Evolutionary conservation across 2,797 vertebrate species (phyloP), one percentile per base, ranked within the genome.

Genomic region (Falco novaeseelandiae): DNA sequence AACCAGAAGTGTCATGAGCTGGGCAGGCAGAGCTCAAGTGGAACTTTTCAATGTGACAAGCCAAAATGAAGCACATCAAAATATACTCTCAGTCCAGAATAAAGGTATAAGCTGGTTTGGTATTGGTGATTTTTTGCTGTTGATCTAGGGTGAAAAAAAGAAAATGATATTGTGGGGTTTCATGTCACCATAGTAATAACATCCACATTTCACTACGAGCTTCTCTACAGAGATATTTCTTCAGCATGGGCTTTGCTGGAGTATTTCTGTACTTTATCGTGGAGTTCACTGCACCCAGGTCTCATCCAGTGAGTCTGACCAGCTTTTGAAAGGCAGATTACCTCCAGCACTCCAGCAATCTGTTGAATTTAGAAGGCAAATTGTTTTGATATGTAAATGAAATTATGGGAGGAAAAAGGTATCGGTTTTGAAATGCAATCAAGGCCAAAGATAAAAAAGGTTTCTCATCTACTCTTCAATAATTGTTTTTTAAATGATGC

Each of bases 321-420:
- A 48, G 51, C 63, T 73, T 84, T 29, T 66, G 87, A 74, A 87
- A 92, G 67, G 89, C 63, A 71, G 54, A 74, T 90, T 77, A 46
- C 52, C 72, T 49, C 51, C n/a, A 34, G 57, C 46, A 11, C 62
- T 66, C 36, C 42, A 61, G 42, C 57, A 70, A 22, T 44, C 73
- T 62, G 32, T 38, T 59, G 67, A 77, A 67, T 67, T 85, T 52
- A 55, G 88, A 85, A 95, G 79, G 69, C 67, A 93, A 93, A 51
- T 85, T 71, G 85, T 91, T 94, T 80, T 92, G 82, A 92, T 93
- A 95, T 93, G 96, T 32, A 95, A 97, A 96, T 96, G 79, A 92
- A 81, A 83, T 4, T 10, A 52, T 61, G 86, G 66, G 84, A 34
- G 83, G 59, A 54, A 71, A 72, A 59, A 85, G 79, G 76, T 67